phyloP scores from a whole-genome alignment of 1,140 invertebrate species.

The Alviniconcha marisindica region DNA sequence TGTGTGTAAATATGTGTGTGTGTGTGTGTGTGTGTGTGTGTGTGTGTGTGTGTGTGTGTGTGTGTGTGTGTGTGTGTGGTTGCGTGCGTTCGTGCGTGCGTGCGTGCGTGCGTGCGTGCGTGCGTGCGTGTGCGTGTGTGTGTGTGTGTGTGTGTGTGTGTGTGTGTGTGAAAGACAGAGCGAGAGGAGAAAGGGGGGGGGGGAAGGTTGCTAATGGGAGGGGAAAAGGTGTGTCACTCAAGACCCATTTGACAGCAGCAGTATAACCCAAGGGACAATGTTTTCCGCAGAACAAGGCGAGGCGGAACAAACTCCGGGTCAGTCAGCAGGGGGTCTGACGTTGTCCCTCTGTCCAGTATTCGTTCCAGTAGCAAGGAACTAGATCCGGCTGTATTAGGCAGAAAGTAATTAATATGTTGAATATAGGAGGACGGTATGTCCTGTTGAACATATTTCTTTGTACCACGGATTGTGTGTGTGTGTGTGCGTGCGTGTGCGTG shows the following conservation, averaged over 20 bases:
- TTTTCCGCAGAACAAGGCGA: background rate
- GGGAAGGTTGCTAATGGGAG: background rate
- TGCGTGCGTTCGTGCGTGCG: conserved; percentile 4
- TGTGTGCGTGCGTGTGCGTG: background rate
- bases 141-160: background rate
- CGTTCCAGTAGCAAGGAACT: too few relatives aligned
- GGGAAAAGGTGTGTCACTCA: background rate
- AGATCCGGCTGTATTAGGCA: too few relatives aligned
- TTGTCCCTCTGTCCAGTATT: background rate
- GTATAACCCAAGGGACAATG: background rate
- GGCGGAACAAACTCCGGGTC: too few relatives aligned
- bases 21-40: background rate
- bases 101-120: background rate
- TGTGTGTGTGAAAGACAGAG: background rate
- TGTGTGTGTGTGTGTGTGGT: conserved; percentile 28
- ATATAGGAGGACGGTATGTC: too few relatives aligned
- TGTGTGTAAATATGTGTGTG: background rate
- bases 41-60: conserved; percentile 20
- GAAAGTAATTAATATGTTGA: too few relatives aligned
- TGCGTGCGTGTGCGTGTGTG: background rate
- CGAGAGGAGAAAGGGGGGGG: background rate
- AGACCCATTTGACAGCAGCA: too few relatives aligned
- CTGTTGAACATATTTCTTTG: background rate
- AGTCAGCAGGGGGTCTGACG: background rate
- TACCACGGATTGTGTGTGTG: conserved; percentile 4